Evolutionary conservation across 2,797 vertebrate genomes (phyloP).

Genomic region (Myripristis jacobus): DNA sequence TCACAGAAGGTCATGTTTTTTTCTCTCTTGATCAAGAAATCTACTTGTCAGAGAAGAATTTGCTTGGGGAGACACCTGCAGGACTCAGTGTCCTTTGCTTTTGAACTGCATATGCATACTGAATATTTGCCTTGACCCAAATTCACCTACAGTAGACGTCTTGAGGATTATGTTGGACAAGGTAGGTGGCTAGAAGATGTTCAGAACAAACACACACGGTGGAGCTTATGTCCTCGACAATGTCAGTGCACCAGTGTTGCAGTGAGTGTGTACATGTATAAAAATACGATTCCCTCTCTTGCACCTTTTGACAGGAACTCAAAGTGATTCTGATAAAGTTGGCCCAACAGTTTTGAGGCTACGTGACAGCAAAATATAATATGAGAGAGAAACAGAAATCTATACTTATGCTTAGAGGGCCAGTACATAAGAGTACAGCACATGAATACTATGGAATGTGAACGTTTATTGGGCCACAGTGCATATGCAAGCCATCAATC

Average conservation of each 20-base stretch:
- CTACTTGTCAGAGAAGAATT: not conserved
- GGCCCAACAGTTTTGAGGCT: no score
- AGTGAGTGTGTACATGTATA: no score
- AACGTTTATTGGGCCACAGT: constrained; percentile 8
- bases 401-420: not conserved
- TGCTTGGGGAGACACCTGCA: constrained; percentile 7
- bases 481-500: not conserved
- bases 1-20: no score
- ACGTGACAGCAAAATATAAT: no score
- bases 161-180: not conserved
- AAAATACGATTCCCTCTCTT: no score
- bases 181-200: no score
- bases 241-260: no score
- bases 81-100: constrained; percentile 18
- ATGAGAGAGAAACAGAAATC: not conserved
- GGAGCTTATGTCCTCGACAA: not conserved
- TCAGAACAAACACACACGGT: not conserved
- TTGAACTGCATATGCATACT: constrained; percentile 17
- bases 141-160: not conserved
- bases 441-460: no score
- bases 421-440: not conserved
- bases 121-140: not conserved
- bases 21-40: constrained; percentile 45
- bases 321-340: no score
- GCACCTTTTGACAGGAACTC: no score